phyloP scores from a whole-genome alignment of 2,113 vertebrate species.

The Dicaeum eximium region DNA sequence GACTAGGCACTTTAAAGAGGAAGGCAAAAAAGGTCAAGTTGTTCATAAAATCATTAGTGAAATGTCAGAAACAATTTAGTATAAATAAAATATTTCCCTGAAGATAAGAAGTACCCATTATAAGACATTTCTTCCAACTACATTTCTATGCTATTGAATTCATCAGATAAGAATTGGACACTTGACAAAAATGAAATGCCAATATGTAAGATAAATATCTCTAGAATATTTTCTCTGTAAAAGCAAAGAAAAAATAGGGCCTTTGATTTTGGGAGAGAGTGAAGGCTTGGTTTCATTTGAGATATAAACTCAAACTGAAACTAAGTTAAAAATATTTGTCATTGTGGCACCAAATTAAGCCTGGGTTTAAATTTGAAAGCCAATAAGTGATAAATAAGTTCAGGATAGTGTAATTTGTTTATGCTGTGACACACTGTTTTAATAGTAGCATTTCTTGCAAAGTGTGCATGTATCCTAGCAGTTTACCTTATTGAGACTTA shows the following conservation, averaged over 20 bases:
- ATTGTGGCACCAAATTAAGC: neutral
- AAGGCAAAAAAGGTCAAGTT: constrained; percentile 50
- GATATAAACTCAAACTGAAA: neutral
- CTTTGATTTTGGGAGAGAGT: neutral
- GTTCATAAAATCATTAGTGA: constrained; percentile 60
- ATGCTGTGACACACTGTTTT: neutral
- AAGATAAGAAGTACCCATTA: constrained; percentile 37
- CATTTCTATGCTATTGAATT: neutral
- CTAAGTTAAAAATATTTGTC: neutral
- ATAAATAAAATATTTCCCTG: constrained; percentile 14
- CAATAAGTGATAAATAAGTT: neutral
- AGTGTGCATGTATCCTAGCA: neutral
- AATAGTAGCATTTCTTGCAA: neutral
- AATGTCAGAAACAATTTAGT: constrained; percentile 62
- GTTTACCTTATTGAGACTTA: neutral
- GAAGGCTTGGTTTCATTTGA: neutral
- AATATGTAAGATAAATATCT: neutral
- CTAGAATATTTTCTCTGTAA: neutral
- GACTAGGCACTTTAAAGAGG: constrained; percentile 11
- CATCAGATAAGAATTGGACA: neutral
- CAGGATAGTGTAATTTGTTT: neutral
- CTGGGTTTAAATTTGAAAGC: neutral
- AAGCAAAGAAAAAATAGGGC: neutral
- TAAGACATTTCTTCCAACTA: constrained; percentile 4
- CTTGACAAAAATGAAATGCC: neutral